Evolutionary conservation across 2,797 vertebrate species (phyloP).

Genomic region (Apodemus agrarius): DNA sequence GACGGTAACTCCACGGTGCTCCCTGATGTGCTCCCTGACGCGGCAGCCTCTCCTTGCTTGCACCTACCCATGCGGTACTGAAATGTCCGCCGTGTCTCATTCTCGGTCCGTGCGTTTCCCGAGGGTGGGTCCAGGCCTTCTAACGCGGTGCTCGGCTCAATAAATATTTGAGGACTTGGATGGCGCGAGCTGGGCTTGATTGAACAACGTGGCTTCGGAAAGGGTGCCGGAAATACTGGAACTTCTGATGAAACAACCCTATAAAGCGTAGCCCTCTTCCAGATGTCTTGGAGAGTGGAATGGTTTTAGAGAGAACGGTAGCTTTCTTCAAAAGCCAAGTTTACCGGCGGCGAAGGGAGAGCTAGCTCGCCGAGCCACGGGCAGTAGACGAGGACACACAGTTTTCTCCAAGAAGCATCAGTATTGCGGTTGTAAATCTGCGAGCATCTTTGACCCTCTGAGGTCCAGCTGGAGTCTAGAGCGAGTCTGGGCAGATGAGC

Average conservation of each 20-base stretch:
- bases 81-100: conserved; percentile 38
- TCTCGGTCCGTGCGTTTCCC: conserved; percentile 24
- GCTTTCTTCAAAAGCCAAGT: neutral
- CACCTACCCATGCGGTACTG: neutral
- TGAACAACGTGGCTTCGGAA: conserved; percentile 13
- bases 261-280: neutral
- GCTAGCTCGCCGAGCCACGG: neutral
- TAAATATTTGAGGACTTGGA: conserved; percentile 58
- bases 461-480: conserved; percentile 30
- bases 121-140: conserved; percentile 36
- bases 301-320: conserved; percentile 23
- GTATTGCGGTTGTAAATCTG: neutral
- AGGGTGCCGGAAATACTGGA: neutral
- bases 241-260: neutral
- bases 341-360: neutral
- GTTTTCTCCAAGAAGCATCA: neutral
- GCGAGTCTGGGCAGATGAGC: neutral
- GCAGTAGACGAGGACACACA: neutral
- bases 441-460: neutral
- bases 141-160: conserved; percentile 41
- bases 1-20: neutral
- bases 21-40: too few species aligned
- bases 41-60: neutral
- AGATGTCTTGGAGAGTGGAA: neutral
- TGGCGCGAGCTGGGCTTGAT: neutral